Conservation (phyloP, 1,140 invertebrate species). For the Thereuonema tuberculata region DNA sequence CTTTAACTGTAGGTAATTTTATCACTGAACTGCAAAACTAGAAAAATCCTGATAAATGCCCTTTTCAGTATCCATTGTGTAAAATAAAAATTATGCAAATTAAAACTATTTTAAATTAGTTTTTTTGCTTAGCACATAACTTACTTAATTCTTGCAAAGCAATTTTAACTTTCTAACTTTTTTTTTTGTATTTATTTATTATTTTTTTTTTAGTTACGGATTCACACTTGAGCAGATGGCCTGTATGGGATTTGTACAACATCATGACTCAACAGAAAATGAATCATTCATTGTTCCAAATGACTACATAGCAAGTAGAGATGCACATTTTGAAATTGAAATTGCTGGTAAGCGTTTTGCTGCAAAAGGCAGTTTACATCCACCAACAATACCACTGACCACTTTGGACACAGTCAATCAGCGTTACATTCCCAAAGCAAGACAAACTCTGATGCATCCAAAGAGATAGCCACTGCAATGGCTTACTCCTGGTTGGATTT, state of each 20-base stretch:
- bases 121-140: too few species aligned
- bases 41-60: too few species aligned
- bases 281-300: conserved; percentile 37
- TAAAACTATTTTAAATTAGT: too few species aligned
- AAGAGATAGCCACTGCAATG: background rate
- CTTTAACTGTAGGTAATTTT: too few species aligned
- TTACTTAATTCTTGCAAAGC: background rate
- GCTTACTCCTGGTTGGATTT: background rate
- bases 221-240: conserved; percentile 46
- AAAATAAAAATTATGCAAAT: too few species aligned
- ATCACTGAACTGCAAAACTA: too few species aligned
- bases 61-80: too few species aligned
- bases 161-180: background rate
- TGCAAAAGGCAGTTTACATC: background rate
- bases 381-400: conserved; percentile 6
- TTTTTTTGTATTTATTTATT: background rate
- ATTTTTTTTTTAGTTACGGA: conserved; percentile 40
- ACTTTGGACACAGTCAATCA: conserved; percentile 1
- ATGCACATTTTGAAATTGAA: conserved; percentile 48
- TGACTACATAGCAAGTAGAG: conserved; percentile 45
- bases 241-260: conserved; percentile 48
- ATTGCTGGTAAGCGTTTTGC: conserved; percentile 44
- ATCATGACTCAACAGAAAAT: conserved; percentile 30
- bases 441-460: background rate
- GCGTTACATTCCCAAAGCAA: conserved; percentile 9